Evolutionary conservation across 2,797 vertebrate genomes (phyloP), one percentile per base, ranked within the genome.

Genomic region (Erethizon dorsatum): DNA sequence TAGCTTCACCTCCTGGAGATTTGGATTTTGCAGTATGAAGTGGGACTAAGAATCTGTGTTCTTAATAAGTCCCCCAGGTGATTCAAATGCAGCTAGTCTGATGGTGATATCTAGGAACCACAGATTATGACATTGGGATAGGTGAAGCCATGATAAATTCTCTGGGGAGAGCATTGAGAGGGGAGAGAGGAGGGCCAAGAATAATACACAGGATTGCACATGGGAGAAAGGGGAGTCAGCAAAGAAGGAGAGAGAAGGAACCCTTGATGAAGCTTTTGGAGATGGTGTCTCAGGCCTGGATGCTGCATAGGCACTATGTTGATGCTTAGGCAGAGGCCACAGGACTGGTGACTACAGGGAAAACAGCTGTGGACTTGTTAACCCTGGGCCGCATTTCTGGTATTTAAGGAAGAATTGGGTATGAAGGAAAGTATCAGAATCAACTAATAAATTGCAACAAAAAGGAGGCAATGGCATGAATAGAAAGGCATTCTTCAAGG

Each of bases 351-450:
- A 87, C 37, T 59, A 56, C 37, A 37, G 15, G 96, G 37, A 87
- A 67, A 31, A 61, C 54, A 83, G 63, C 18, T 50, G 22, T 80
- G 61, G 57, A 54, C 18, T 6, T 45, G 24, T 24, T 56, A 61
- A 59, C 54, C 41, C 50, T 33, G 54, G 75, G n/a, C 69, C 77
- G 33, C 73, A 90, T 82, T 93, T 90, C 28, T 92, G 65, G 54
- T 83, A 84, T 93, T 96, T 82, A 90, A 83, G 88, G 84, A 96
- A 93, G 41, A 63, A 87, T 45, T 82, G 18, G 20, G 2, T 90
- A 90, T 56, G 79, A 96, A 18, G 52, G 61, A 65, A 88, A 85
- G 26, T 73, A 15, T 94, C 71, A 59, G n/a, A 67, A 88, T 67
- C 31, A 88, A 73, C 63, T 50, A 82, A 17, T 63, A 85, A 82